These are phyloP conservation scores for Bimastos eiseni DNA, from an alignment of 2,888 invertebrate genomes.

Conservation along the genomic window DNA sequence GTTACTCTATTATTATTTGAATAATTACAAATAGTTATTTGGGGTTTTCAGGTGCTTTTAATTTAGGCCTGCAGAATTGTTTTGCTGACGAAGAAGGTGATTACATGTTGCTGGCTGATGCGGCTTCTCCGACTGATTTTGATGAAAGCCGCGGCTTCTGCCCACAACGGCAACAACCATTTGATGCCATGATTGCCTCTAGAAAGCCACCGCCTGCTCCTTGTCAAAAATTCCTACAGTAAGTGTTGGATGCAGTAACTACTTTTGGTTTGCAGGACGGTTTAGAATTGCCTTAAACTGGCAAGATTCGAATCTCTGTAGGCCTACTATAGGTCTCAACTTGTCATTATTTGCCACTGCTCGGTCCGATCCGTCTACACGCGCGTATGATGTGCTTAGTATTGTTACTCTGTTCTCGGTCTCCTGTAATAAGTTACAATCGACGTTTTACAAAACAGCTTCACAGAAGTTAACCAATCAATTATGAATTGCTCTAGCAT, in stretches of 20 bases:
- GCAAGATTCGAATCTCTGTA: too few species aligned
- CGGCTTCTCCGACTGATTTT: not conserved
- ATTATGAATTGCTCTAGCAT: too few species aligned
- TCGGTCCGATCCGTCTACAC: too few species aligned
- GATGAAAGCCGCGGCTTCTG: not conserved
- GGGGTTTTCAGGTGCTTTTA: not conserved
- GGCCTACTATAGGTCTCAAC: too few species aligned
- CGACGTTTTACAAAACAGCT: too few species aligned
- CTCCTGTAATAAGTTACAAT: too few species aligned
- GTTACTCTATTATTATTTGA: not conserved
- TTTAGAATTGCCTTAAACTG: not conserved
- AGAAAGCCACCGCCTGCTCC: not conserved
- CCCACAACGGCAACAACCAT: not conserved
- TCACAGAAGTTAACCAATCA: too few species aligned
- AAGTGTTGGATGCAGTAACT: not conserved
- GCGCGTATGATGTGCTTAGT: too few species aligned
- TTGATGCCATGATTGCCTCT: too few species aligned
- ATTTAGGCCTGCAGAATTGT: too few species aligned
- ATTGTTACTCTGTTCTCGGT: too few species aligned
- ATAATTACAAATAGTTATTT: not conserved
- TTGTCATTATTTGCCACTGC: too few species aligned
- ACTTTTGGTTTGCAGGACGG: not conserved
- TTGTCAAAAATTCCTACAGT: not conserved
- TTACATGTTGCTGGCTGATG: not conserved
- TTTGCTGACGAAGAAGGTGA: not conserved